Evolutionary conservation across 2,113 vertebrate genomes (phyloP).

Genomic region (Rhadina sibilatrix): DNA sequence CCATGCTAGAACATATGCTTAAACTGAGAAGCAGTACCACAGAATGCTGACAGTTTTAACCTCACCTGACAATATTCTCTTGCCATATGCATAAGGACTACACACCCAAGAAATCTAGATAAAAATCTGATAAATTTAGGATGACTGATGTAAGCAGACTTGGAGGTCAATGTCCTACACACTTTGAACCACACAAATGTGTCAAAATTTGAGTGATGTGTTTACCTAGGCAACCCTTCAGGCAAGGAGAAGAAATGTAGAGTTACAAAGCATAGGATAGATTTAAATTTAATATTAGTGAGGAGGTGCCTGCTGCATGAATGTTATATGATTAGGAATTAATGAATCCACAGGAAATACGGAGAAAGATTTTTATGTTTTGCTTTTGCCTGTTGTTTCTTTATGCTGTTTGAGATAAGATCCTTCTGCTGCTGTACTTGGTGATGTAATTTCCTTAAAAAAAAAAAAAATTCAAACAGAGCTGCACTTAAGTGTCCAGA

Average conservation of each 20-base stretch:
- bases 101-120: not conserved
- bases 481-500: not conserved
- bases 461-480: not conserved
- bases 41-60: not conserved
- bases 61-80: not conserved
- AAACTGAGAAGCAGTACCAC: not conserved
- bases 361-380: not conserved
- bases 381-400: not conserved
- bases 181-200: not conserved
- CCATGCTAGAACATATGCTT: not conserved
- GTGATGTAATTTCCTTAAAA: not conserved
- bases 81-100: not conserved
- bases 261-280: not conserved
- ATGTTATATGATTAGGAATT: not conserved
- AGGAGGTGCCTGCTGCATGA: not conserved
- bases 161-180: not conserved
- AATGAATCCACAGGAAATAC: not conserved
- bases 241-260: not conserved
- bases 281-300: not conserved
- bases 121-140: not conserved
- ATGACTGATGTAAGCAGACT: not conserved
- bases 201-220: not conserved
- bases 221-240: not conserved
- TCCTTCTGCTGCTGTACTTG: not conserved
- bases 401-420: not conserved